phyloP scores from a whole-genome alignment of 2,888 invertebrate species.

The Leptinotarsa haldemani region DNA sequence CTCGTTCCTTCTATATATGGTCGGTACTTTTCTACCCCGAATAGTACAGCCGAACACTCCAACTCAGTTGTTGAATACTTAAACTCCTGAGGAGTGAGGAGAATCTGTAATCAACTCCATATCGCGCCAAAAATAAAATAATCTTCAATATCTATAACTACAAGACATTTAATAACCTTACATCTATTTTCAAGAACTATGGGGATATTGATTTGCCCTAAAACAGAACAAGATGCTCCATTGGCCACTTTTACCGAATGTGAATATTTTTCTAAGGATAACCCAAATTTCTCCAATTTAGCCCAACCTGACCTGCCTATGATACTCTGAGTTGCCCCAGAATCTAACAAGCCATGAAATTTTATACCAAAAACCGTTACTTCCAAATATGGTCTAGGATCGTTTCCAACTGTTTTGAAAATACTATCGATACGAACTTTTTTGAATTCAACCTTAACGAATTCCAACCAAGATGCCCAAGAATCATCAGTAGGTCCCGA shows the following conservation, averaged over 20 bases:
- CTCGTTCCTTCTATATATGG: constrained; percentile 45
- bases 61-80: not conserved
- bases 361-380: constrained; percentile 29
- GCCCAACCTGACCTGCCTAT: constrained; percentile 29
- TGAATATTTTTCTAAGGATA: constrained; percentile 1
- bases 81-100: not conserved
- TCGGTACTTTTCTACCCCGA: constrained; percentile 46
- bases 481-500: constrained; percentile 24
- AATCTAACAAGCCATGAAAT: constrained; percentile 32
- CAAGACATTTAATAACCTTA: constrained; percentile 25
- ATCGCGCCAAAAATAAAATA: constrained; percentile 36
- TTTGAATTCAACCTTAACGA: constrained; percentile 26
- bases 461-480: constrained; percentile 30
- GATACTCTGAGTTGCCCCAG: constrained; percentile 23
- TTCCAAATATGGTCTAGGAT: constrained; percentile 32
- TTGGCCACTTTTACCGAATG: constrained; percentile 28
- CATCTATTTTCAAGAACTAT: constrained; percentile 28
- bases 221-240: constrained; percentile 25
- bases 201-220: constrained; percentile 29
- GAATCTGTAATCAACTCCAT: constrained; percentile 32
- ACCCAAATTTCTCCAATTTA: not conserved
- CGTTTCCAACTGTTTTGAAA: constrained; percentile 17
- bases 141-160: constrained; percentile 30
- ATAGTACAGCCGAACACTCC: constrained; percentile 48
- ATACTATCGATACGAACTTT: constrained; percentile 20